phyloP scores from a whole-genome alignment of 2,888 invertebrate genomes.

The Eretmocerus hayati region DNA sequence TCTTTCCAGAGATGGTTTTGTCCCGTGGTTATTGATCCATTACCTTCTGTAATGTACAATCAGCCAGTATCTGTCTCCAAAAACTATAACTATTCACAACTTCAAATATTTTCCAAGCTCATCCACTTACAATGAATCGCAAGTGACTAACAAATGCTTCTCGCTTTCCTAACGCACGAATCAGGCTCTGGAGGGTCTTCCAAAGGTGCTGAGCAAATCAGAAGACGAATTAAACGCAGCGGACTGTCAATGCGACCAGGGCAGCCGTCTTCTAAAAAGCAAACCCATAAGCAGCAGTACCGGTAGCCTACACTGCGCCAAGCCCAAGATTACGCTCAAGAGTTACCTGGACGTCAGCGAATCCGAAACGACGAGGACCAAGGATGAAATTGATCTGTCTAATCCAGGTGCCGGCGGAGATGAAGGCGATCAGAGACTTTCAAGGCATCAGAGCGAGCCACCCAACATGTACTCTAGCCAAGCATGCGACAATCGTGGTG shows the following conservation, averaged over 20 bases:
- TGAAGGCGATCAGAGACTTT: conserved; percentile 19
- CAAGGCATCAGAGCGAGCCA: conserved; percentile 37
- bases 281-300: conserved; percentile 42
- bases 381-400: neutral
- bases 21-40: too few relatives aligned
- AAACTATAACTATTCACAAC: too few relatives aligned
- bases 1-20: too few relatives aligned
- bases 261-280: conserved; percentile 32
- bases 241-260: too few relatives aligned
- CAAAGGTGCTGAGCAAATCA: conserved; percentile 37
- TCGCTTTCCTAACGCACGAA: conserved; percentile 1
- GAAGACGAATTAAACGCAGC: conserved; percentile 44
- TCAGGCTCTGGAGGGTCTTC: conserved; percentile 10
- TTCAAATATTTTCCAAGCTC: neutral
- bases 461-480: conserved; percentile 31
- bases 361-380: neutral
- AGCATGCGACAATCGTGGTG: neutral
- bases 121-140: neutral
- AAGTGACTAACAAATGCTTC: conserved; percentile 15
- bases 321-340: conserved; percentile 28
- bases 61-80: too few relatives aligned
- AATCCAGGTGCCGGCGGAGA: neutral
- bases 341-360: conserved; percentile 29
- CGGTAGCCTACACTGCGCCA: conserved; percentile 34
- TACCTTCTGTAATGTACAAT: too few relatives aligned